phyloP scores from a whole-genome alignment of 2,113 vertebrate genomes.

The Petaurus breviceps region DNA sequence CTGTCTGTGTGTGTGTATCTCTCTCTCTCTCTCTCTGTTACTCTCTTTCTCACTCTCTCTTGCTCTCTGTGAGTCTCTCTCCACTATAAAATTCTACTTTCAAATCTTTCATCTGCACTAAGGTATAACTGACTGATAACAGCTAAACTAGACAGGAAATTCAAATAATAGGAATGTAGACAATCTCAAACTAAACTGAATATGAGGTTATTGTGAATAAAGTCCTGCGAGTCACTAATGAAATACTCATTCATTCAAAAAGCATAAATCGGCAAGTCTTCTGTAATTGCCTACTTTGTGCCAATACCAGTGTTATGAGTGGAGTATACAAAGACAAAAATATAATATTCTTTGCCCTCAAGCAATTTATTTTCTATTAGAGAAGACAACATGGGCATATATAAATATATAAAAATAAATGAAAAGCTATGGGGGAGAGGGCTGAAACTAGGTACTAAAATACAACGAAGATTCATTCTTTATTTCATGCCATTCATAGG shows the following conservation, averaged over 20 bases:
- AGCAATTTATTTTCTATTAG: background rate
- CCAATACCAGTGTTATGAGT: background rate
- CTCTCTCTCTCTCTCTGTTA: no score
- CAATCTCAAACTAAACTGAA: background rate
- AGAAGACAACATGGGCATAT: background rate
- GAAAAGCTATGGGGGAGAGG: background rate
- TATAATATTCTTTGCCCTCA: background rate
- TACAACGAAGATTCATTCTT: background rate
- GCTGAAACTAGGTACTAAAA: background rate
- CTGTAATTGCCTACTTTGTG: background rate
- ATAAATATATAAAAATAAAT: background rate
- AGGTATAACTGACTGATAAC: background rate
- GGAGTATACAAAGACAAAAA: background rate
- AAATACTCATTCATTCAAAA: background rate
- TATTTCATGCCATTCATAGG: background rate
- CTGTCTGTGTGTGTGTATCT: fast-evolving
- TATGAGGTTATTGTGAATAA: background rate
- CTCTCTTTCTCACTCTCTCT: fast-evolving
- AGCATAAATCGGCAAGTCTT: background rate
- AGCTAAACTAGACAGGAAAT: background rate
- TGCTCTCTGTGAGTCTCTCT: fast-evolving
- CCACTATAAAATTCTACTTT: background rate
- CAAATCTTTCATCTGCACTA: background rate
- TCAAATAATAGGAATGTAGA: background rate
- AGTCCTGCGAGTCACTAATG: background rate